Evolutionary conservation across 2,113 vertebrate species (phyloP).

Genomic region (Emydura subglobosa): DNA sequence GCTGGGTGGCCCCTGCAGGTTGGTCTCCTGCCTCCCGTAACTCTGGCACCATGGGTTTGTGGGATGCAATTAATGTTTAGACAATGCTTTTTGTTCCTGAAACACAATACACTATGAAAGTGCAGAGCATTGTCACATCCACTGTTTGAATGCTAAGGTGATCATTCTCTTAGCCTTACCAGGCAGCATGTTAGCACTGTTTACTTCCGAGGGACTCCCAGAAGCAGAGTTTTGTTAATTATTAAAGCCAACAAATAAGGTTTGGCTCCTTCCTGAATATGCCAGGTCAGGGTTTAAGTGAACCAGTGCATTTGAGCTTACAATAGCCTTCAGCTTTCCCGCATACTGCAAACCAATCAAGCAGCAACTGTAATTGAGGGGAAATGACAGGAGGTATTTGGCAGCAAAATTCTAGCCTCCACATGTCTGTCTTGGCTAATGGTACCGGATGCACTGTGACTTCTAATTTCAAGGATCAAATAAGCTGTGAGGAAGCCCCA

Average conservation of each 20-base stretch:
- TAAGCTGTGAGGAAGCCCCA: not conserved
- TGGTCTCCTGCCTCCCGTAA: too few species aligned
- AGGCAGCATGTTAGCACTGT: not conserved
- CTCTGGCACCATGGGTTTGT: too few species aligned
- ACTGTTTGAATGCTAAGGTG: not conserved
- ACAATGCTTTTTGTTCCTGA: too few species aligned
- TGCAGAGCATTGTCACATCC: too few species aligned
- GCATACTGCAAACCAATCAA: not conserved
- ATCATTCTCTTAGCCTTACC: not conserved
- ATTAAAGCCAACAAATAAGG: not conserved
- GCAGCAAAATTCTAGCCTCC: not conserved
- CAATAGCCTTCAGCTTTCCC: not conserved
- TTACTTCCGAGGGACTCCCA: not conserved
- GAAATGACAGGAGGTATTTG: not conserved
- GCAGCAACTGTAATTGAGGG: not conserved
- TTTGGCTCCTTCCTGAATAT: not conserved
- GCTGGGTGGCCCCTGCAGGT: too few species aligned
- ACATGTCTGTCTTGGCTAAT: not conserved
- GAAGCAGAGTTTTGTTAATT: not conserved
- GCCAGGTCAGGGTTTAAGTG: not conserved
- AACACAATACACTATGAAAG: too few species aligned
- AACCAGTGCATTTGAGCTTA: not conserved
- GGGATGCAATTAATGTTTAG: too few species aligned
- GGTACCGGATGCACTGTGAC: not conserved
- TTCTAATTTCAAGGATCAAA: not conserved